phyloP scores from a whole-genome alignment of 2,888 invertebrate species.

The Caradrina kadenii region DNA sequence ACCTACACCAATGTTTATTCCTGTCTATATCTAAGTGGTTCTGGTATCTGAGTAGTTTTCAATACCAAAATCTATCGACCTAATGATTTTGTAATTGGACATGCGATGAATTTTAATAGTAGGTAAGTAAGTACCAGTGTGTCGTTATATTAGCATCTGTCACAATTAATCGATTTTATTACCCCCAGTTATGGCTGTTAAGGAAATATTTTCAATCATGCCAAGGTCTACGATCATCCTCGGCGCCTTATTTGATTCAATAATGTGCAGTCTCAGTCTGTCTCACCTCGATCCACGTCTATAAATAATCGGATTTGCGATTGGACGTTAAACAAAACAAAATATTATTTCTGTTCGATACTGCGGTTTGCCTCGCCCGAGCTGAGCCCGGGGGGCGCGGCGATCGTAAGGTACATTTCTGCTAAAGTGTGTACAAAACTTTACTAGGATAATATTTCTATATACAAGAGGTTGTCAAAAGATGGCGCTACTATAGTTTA shows the following conservation, averaged over 20 bases:
- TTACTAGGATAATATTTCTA: conserved; percentile 32
- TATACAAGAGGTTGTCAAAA: conserved; percentile 29
- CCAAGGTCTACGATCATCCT: conserved; percentile 55
- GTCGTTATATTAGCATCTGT: conserved; percentile 15
- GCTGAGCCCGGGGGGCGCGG: conserved; percentile 32
- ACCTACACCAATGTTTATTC: too few relatives aligned
- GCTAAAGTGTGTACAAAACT: conserved; percentile 40
- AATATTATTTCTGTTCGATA: conserved; percentile 62
- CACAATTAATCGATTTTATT: conserved; percentile 47
- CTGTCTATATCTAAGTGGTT: too few relatives aligned
- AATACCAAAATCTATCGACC: too few relatives aligned
- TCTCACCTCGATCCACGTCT: conserved; percentile 54
- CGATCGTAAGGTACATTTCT: background rate
- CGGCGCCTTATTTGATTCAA: conserved; percentile 48
- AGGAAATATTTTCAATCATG: conserved; percentile 51
- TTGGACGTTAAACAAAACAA: conserved; percentile 61
- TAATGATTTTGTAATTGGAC: background rate
- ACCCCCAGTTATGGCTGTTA: conserved; percentile 32
- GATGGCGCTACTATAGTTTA: conserved; percentile 51
- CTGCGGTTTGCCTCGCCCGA: conserved; percentile 5
- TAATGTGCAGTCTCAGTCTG: conserved; percentile 45
- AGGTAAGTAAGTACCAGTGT: background rate
- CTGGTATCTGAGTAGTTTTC: too few relatives aligned
- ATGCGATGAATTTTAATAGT: conserved; percentile 24
- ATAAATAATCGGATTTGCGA: conserved; percentile 66